A percentile compares a stretch with the other conserved stretches of the same genome.
phyloP scores from a whole-genome alignment of 92 coral and sea anemone genomes.

The Zoanthus sociatus region DNA sequence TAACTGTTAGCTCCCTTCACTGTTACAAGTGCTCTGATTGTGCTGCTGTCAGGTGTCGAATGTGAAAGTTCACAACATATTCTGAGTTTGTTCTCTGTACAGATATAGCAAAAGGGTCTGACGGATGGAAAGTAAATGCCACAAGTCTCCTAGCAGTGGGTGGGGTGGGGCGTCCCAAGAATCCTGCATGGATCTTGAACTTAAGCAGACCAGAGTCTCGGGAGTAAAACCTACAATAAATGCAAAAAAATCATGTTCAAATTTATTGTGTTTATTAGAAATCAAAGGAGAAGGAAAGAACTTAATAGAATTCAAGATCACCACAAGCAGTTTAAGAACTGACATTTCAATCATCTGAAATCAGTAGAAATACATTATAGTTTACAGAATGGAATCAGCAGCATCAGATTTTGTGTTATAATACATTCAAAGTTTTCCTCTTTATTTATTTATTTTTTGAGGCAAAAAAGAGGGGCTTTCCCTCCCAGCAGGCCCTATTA shows the following conservation, averaged over 20 bases:
- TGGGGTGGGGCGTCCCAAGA: constrained; percentile 97
- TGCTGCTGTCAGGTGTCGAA: constrained; percentile 79
- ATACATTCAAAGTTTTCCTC: no score
- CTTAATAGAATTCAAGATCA: no score
- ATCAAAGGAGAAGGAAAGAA: no score
- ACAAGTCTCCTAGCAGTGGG: constrained; percentile 96
- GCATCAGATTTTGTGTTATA: no score
- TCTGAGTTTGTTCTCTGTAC: constrained; percentile 99
- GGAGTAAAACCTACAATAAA: constrained; percentile 86
- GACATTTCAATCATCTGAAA: no score
- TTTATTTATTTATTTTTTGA: no score
- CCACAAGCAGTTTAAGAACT: no score
- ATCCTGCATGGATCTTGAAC: constrained; percentile 98
- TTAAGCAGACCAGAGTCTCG: constrained; percentile 97
- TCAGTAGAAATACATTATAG: no score
- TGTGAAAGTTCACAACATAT: constrained; percentile 99
- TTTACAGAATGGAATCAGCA: no score
- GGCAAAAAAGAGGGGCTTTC: no score
- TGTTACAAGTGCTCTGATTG: constrained; percentile 87
- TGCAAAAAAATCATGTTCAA: background rate
- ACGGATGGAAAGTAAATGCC: constrained; percentile 98
- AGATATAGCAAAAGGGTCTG: constrained; percentile 97
- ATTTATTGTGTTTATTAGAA: background rate
- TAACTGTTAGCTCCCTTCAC: background rate
- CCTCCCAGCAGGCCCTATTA: no score